Percentiles rank a stretch among this genome's conserved stretches.
Conservation (phyloP, 1,140 invertebrate species). For the Drosophila sechellia region DNA sequence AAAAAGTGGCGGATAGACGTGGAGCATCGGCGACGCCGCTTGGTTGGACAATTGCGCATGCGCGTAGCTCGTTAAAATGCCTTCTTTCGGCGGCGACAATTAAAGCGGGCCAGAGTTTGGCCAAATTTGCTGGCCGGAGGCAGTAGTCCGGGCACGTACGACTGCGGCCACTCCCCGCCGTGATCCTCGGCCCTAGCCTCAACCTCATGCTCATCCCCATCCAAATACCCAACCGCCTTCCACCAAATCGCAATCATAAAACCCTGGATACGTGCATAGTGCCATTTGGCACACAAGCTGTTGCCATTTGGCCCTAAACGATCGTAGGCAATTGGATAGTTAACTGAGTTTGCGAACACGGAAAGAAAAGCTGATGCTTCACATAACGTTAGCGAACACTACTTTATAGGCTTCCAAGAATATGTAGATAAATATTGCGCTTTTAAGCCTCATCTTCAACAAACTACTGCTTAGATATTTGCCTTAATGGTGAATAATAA, state of each 20-base stretch:
- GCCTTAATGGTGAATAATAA: no score
- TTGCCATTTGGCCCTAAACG: conserved; percentile 73
- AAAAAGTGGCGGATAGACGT: conserved; percentile 23
- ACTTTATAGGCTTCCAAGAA: no score
- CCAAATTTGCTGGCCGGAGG: conserved; percentile 13
- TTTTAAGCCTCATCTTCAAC: no score
- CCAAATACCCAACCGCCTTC: not conserved
- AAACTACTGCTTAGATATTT: no score
- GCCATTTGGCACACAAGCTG: conserved; percentile 28
- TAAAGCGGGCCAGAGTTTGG: conserved; percentile 45
- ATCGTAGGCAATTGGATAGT: conserved; percentile 35
- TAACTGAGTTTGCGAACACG: conserved; percentile 14
- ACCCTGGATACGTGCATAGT: conserved; percentile 35
- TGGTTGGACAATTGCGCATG: conserved; percentile 80
- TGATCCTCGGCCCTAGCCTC: no score
- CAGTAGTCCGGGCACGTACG: conserved; percentile 75
- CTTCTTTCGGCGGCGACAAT: conserved; percentile 62
- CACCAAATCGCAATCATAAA: not conserved
- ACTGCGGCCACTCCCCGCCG: not conserved
- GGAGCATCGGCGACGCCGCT: conserved; percentile 27
- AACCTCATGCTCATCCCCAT: not conserved
- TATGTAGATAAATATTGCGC: no score
- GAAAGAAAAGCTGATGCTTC: not conserved
- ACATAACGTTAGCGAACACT: no score
- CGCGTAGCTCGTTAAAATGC: conserved; percentile 77